phyloP scores from a whole-genome alignment of 1,140 invertebrate genomes.

The Tribolium madens region DNA sequence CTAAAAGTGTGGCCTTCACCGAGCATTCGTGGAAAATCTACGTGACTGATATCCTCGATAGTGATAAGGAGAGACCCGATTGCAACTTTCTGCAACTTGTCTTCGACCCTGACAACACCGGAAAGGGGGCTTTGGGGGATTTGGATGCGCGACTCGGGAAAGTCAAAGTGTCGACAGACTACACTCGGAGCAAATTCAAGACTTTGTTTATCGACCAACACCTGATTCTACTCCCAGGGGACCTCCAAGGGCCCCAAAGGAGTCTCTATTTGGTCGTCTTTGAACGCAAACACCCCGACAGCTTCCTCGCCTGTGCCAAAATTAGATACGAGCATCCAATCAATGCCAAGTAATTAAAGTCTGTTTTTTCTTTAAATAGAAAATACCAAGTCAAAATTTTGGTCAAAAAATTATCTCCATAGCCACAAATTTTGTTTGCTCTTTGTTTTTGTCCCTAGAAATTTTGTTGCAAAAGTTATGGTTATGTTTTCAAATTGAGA shows the following conservation, averaged over 20 bases:
- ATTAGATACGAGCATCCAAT: slow-evolving; percentile 76
- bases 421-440: no score
- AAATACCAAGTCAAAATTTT: no score
- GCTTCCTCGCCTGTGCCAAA: slow-evolving; percentile 86
- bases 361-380: no score
- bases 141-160: slow-evolving; percentile 82
- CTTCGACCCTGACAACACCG: slow-evolving; percentile 84
- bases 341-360: slow-evolving; percentile 74
- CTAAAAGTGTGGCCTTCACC: slow-evolving; percentile 69
- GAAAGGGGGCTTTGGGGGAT: slow-evolving; percentile 82
- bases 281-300: slow-evolving; percentile 82
- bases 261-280: slow-evolving; percentile 87
- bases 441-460: no score
- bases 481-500: no score
- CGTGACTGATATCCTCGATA: slow-evolving; percentile 89
- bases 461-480: no score
- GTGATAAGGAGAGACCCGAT: slow-evolving; percentile 76
- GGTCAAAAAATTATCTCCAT: no score
- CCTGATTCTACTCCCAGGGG: slow-evolving; percentile 75
- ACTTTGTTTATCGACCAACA: slow-evolving; percentile 75
- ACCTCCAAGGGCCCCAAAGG: slow-evolving; percentile 78
- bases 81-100: slow-evolving; percentile 88
- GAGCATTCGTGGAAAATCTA: slow-evolving; percentile 91
- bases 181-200: slow-evolving; percentile 69
- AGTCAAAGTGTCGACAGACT: slow-evolving; percentile 75